A percentile compares a stretch with the other conserved stretches of the same genome.
Evolutionary conservation across 2,113 vertebrate species (phyloP).

Genomic region (Carassius carassius): DNA sequence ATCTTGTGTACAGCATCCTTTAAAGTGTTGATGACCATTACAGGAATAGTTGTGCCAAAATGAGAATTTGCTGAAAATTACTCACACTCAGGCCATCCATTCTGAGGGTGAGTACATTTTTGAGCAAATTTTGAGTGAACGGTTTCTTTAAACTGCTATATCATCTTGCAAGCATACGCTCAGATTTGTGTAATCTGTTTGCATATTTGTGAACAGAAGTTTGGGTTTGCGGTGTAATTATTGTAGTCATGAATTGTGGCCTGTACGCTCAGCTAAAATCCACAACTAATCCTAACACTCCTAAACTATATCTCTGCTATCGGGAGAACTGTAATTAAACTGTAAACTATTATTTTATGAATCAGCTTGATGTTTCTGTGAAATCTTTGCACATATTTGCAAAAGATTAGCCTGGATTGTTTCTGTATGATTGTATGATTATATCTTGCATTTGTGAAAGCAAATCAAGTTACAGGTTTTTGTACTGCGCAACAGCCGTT

Average conservation of each 20-base stretch:
- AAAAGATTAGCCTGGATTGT: background rate
- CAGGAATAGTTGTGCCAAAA: background rate
- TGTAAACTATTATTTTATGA: background rate
- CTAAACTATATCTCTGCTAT: background rate
- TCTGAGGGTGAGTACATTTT: background rate
- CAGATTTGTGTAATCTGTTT: constrained; percentile 5
- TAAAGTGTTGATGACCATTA: background rate
- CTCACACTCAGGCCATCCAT: background rate
- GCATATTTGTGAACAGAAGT: constrained; percentile 10
- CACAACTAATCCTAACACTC: background rate
- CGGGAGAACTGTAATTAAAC: background rate
- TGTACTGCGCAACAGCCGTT: background rate
- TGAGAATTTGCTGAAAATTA: background rate
- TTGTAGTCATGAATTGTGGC: background rate
- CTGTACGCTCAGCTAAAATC: background rate
- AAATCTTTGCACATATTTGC: background rate
- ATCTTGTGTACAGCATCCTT: background rate
- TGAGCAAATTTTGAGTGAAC: background rate
- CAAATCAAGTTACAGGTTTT: background rate
- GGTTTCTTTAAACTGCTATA: background rate
- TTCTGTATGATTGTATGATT: background rate
- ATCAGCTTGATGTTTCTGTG: background rate
- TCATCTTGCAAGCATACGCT: background rate
- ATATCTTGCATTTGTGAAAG: background rate
- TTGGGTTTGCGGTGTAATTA: background rate